A percentile compares a stretch with the other conserved stretches of the same genome.
These are phyloP conservation scores for Lacerta agilis DNA, from an alignment of 2,797 vertebrate species.

Conservation along the genomic window DNA sequence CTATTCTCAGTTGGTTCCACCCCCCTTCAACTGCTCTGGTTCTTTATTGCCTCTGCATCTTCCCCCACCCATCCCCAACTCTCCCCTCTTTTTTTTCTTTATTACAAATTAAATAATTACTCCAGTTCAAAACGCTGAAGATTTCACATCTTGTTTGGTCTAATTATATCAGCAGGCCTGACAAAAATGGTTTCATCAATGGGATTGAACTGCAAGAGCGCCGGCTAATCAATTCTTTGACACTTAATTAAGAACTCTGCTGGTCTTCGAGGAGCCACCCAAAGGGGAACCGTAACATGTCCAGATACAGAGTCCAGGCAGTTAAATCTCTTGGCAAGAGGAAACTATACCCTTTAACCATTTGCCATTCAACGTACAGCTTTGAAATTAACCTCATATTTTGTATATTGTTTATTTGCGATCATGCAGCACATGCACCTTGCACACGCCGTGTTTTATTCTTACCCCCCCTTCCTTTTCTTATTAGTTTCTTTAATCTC, in stretches of 20 bases:
- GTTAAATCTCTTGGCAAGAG: constrained; percentile 55
- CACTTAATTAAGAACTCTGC: constrained; percentile 77
- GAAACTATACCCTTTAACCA: constrained; percentile 26
- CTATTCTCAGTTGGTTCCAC: constrained; percentile 4
- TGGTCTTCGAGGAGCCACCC: constrained; percentile 65
- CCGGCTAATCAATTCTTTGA: constrained; percentile 78
- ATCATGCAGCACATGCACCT: constrained; percentile 3
- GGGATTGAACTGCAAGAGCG: constrained; percentile 69
- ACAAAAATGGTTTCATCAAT: constrained; percentile 78
- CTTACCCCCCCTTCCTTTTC: constrained; percentile 44
- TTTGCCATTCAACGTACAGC: constrained; percentile 14
- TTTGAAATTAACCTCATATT: constrained; percentile 60
- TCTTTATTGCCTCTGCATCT: constrained; percentile 24
- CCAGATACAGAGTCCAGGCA: constrained; percentile 37
- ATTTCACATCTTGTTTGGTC: constrained; percentile 76
- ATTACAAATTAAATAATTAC: constrained; percentile 77
- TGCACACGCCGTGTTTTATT: neutral
- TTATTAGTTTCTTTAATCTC: constrained; percentile 68
- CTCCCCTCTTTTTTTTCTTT: constrained; percentile 42
- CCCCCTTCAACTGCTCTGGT: constrained; percentile 38
- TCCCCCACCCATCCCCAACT: constrained; percentile 28
- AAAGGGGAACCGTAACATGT: constrained; percentile 14
- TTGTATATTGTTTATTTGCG: constrained; percentile 39
- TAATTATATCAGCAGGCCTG: constrained; percentile 76
- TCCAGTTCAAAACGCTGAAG: constrained; percentile 74